Percentiles rank a stretch among this genome's conserved stretches.
Evolutionary conservation across 2,113 vertebrate genomes (phyloP).

Genomic region (Dicerorhinus sumatrensis): DNA sequence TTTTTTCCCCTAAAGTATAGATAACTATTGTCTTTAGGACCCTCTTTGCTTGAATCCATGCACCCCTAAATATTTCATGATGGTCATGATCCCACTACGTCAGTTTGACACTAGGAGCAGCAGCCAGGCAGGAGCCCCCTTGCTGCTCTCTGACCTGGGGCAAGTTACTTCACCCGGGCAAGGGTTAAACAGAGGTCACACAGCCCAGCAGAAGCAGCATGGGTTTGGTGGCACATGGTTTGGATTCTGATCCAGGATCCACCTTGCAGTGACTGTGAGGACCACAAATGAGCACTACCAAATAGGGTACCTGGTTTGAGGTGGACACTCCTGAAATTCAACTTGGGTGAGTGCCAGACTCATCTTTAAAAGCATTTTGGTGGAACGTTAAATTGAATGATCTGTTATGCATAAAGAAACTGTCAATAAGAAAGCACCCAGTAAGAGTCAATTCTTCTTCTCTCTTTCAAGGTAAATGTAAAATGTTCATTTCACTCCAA

Average conservation of each 20-base stretch:
- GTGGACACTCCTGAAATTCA: background rate
- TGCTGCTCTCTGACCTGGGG: background rate
- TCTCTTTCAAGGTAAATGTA: background rate
- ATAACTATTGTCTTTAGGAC: background rate
- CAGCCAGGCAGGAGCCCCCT: background rate
- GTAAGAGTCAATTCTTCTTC: background rate
- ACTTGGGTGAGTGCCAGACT: too few relatives aligned
- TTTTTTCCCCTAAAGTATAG: background rate
- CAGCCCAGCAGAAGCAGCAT: accelerated
- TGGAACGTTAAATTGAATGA: background rate
- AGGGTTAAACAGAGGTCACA: slow-evolving; percentile 36
- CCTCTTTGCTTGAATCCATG: background rate
- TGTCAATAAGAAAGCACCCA: background rate
- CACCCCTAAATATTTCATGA: background rate
- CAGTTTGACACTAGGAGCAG: background rate
- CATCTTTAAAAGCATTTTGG: background rate
- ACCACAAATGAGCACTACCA: accelerated
- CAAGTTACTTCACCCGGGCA: background rate
- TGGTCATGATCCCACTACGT: background rate
- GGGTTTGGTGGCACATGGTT: background rate
- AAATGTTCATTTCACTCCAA: background rate
- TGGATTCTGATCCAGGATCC: background rate
- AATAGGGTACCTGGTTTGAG: background rate
- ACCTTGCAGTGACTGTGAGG: background rate
- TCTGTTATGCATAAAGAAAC: background rate